Evolutionary conservation across 2,888 invertebrate species (phyloP).

Genomic region (Vannuccia rotundouncinata): DNA sequence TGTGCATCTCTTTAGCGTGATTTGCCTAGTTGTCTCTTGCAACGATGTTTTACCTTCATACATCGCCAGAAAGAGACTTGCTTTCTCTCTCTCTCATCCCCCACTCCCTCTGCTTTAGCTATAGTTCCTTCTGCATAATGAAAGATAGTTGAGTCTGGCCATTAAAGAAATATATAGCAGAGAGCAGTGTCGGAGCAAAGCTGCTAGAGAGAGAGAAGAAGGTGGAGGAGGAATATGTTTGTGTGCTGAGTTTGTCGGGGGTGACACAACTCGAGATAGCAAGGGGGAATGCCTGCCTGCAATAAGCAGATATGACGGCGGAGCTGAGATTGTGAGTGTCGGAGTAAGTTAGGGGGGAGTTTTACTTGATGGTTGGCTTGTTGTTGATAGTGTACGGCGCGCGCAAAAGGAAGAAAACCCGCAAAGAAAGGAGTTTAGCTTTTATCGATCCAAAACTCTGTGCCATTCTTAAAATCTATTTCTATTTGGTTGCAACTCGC

Average conservation of each 20-base stretch:
- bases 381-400: neutral
- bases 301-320: conserved; percentile 3
- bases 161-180: neutral
- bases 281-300: neutral
- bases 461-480: conserved; percentile 6
- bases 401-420: neutral
- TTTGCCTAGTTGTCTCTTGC: conserved; percentile 23
- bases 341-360: conserved; percentile 7
- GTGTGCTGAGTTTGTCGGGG: neutral
- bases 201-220: neutral
- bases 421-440: conserved; percentile 5
- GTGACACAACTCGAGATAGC: neutral
- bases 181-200: neutral
- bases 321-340: conserved; percentile 10
- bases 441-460: conserved; percentile 8
- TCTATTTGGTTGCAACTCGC: neutral
- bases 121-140: neutral
- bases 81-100: neutral
- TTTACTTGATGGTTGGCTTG: conserved; percentile 16
- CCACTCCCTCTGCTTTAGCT: neutral
- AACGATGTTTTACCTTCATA: conserved; percentile 5
- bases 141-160: conserved; percentile 11
- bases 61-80: conserved; percentile 5
- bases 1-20: conserved; percentile 8
- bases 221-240: too few species aligned